phyloP scores from a whole-genome alignment of 2,888 invertebrate species.

The Oxyteleia sp. region DNA sequence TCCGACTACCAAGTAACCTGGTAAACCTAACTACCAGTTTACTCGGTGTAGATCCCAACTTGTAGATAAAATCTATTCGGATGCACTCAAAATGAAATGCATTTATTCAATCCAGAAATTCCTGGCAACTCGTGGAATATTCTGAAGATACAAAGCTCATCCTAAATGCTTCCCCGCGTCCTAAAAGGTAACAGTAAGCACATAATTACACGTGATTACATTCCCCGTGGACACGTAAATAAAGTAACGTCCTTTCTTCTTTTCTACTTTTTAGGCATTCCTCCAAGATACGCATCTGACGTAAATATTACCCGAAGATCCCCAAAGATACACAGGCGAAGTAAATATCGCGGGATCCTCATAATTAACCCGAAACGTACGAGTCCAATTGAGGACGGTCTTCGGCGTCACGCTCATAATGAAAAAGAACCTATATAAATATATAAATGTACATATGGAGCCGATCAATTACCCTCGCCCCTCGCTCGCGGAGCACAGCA shows the following conservation, averaged over 20 bases:
- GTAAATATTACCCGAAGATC: not conserved
- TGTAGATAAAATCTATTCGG: no score
- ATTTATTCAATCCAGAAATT: no score
- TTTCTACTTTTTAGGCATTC: not conserved
- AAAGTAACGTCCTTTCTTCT: not conserved
- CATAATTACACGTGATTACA: not conserved
- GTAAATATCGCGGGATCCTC: not conserved
- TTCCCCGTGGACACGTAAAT: not conserved
- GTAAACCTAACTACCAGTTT: no score
- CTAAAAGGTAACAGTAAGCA: not conserved
- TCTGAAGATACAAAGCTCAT: no score
- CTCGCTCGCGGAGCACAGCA: constrained; percentile 63
- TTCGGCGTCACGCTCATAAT: constrained; percentile 12
- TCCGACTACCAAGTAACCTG: no score
- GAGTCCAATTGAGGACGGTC: constrained; percentile 26
- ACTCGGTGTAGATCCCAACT: no score
- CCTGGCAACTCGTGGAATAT: no score
- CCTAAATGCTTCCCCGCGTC: no score
- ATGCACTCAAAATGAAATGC: no score
- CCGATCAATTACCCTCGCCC: constrained; percentile 67
- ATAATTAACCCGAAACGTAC: constrained; percentile 4
- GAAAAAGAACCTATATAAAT: constrained; percentile 46
- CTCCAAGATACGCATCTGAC: not conserved
- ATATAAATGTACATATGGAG: constrained; percentile 53
- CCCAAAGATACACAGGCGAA: not conserved